Evolutionary conservation across 2,797 vertebrate genomes (phyloP).

Genomic region (Anguilla anguilla): DNA sequence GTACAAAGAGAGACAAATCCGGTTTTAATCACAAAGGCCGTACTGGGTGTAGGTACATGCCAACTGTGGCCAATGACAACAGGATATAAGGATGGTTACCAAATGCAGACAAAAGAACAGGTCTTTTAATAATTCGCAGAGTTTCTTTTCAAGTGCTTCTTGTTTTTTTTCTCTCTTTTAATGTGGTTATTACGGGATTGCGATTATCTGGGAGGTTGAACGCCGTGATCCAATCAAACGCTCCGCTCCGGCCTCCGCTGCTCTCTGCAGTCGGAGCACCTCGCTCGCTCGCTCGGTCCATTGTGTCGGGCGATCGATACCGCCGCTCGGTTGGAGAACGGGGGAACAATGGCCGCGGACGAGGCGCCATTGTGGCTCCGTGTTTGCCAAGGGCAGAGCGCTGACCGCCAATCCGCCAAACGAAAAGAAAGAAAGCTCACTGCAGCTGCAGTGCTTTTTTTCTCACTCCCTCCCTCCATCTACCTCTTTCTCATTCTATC

Average conservation of each 20-base stretch:
- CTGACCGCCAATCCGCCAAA: not conserved
- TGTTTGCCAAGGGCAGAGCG: slow-evolving; percentile 23
- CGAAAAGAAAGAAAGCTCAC: slow-evolving; percentile 26
- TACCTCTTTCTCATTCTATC: slow-evolving; percentile 13
- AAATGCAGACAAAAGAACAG: not conserved
- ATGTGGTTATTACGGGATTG: not conserved
- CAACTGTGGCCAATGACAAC: too few species aligned
- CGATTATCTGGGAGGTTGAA: not conserved
- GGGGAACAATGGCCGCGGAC: not conserved
- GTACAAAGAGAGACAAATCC: not conserved
- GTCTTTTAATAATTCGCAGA: not conserved
- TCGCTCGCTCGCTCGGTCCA: not conserved
- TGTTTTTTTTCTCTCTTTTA: not conserved
- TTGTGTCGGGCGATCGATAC: slow-evolving; percentile 1
- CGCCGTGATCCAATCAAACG: not conserved
- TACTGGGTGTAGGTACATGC: not conserved
- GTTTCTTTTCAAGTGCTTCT: not conserved
- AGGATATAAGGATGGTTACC: not conserved
- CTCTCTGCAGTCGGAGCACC: not conserved
- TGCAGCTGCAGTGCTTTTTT: not conserved
- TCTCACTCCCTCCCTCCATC: not conserved
- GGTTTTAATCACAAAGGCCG: not conserved
- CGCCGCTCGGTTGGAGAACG: not conserved
- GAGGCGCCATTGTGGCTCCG: slow-evolving; percentile 3
- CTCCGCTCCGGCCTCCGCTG: not conserved